Base-by-base conservation (phyloP, 2,113 vertebrate species). In the Taurulus bubalis region DNA sequence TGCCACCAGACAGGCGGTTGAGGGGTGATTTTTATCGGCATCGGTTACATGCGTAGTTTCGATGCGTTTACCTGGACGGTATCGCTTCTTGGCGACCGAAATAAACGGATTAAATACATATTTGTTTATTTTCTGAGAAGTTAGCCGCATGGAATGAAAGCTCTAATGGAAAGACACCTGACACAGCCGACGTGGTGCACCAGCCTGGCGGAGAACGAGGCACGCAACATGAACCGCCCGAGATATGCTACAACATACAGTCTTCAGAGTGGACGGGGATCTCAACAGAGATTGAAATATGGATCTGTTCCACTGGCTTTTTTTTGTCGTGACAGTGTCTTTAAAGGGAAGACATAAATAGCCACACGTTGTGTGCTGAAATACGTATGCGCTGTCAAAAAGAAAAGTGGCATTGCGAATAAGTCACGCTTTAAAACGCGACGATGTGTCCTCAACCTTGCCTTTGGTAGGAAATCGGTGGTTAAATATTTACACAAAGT, bases 401-500 rank as follows among this genome's bases (percentile, higher is more conserved):
- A 12, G 1, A 26, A 8, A 12, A 0, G 28, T 12, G 14, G 6
- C 7, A 8, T 68, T 62, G 14, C 11, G 55, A 34, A 6, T 24
- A 62, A 38, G 28, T 67, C 56, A 7, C 0, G 20, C 32, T 34
- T 32, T 64, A 38, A 66, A 67, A 16, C 42, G 11, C 56, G 20
- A 70, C 51, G 26, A n/a, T 22, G 4, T 38, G 51, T 16, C 34
- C 14, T 40, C 79, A 83, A 45, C 77, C 58, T 77, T 56, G 68
- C 72, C 67, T 82, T 73, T 58, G 74, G 49, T 45, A 30, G 47
- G 24, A 83, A 79, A 82, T 79, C 68, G 56, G 56, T 89, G 77
- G 91, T 93, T 93, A 91, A 94, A 93, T 90, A 93, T 93, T 92
- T 85, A 93, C 89, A 77, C 76, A 83, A 85, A 67, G 83, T 67